A percentile compares a stretch with the other conserved stretches of the same genome.
These are phyloP conservation scores for Eunapius fragilis DNA, from an alignment of 37 sponge, comb jelly and placozoan species.

Conservation along the genomic window DNA sequence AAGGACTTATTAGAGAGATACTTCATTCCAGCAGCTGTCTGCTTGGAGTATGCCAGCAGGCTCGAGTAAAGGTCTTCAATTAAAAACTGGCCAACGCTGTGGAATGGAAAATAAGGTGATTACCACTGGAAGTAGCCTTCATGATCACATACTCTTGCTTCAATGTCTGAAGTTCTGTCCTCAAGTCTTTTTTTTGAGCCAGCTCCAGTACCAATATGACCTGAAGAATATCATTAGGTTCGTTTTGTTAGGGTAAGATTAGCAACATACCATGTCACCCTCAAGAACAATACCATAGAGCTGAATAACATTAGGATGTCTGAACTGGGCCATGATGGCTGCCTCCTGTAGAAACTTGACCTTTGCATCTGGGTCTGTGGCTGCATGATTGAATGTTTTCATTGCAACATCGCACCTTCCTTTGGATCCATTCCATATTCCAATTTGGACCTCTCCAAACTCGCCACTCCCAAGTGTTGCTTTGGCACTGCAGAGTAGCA, in stretches of 20 bases:
- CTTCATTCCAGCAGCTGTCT: background rate
- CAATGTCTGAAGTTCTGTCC: background rate
- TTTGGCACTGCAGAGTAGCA: background rate
- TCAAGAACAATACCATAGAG: background rate
- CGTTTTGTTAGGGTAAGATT: background rate
- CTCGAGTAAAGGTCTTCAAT: background rate
- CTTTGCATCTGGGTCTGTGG: background rate
- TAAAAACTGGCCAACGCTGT: background rate
- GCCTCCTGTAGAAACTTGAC: background rate
- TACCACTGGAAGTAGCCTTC: background rate
- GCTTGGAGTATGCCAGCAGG: background rate
- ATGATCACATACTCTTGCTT: background rate
- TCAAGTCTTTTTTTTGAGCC: background rate
- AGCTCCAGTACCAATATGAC: background rate
- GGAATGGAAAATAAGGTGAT: no score
- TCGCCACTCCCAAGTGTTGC: background rate
- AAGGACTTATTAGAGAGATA: background rate
- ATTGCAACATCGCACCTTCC: background rate
- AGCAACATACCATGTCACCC: background rate
- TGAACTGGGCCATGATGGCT: background rate
- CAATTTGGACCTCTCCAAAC: background rate
- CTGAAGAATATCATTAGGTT: background rate
- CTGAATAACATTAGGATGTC: background rate
- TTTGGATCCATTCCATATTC: background rate
- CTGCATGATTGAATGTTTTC: background rate